Evolutionary conservation across 2,888 invertebrate genomes (phyloP).

Genomic region (Beris morrisii): DNA sequence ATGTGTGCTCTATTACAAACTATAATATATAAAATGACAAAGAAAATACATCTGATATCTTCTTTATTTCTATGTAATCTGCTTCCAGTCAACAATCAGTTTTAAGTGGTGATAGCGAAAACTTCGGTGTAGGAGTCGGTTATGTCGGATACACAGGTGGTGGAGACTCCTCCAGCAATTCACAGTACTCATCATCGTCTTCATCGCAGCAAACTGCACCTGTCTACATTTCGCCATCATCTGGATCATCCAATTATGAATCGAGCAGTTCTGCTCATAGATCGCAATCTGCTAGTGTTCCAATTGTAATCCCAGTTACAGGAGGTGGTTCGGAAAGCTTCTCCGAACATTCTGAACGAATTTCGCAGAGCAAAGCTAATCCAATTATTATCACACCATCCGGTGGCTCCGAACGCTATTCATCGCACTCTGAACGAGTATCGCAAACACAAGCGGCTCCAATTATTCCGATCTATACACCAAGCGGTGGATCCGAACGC

Average conservation of each 20-base stretch:
- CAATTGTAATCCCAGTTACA: slow-evolving; percentile 39
- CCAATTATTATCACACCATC: slow-evolving; percentile 24
- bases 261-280: background rate
- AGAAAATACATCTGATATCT: too few species aligned
- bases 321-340: slow-evolving; percentile 40
- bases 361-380: slow-evolving; percentile 33
- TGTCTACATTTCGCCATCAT: slow-evolving; percentile 17
- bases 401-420: slow-evolving; percentile 22
- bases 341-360: slow-evolving; percentile 39
- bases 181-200: slow-evolving; percentile 23
- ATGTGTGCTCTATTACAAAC: too few species aligned
- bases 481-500: slow-evolving; percentile 37
- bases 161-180: slow-evolving; percentile 25
- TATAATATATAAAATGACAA: too few species aligned
- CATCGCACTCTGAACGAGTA: slow-evolving; percentile 45
- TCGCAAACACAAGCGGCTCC: slow-evolving; percentile 44
- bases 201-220: slow-evolving; percentile 22
- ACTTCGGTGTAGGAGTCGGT: slow-evolving; percentile 36
- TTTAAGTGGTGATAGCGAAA: slow-evolving; percentile 19
- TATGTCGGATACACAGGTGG: slow-evolving; percentile 36
- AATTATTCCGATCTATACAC: slow-evolving; percentile 32
- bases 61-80: too few species aligned
- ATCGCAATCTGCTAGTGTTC: slow-evolving; percentile 38
- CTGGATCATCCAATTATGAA: slow-evolving; percentile 11
- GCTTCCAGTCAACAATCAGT: slow-evolving; percentile 15